Percentiles rank a stretch among this genome's conserved stretches.
phyloP scores from a whole-genome alignment of 2,888 invertebrate genomes.

The Meloe dianella region DNA sequence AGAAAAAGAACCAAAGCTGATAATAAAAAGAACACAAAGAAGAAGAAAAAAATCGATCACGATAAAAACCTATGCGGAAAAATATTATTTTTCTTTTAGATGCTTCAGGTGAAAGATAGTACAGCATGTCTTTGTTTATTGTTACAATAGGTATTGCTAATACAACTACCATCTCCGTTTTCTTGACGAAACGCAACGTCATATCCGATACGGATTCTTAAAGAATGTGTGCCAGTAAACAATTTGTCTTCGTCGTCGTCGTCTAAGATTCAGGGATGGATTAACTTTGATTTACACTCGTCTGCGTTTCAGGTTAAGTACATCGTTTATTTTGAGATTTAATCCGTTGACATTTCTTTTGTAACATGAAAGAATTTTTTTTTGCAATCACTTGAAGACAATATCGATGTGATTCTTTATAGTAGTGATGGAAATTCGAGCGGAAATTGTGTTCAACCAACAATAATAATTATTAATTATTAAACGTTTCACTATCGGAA shows the following conservation, averaged over 20 bases:
- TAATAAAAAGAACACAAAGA: neutral
- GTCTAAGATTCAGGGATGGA: slow-evolving; percentile 45
- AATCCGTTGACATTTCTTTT: slow-evolving; percentile 12
- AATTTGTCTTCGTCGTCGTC: slow-evolving; percentile 50
- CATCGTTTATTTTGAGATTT: slow-evolving; percentile 10
- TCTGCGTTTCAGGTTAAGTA: slow-evolving; percentile 8
- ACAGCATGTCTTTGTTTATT: neutral
- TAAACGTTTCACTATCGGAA: neutral
- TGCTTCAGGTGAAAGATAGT: neutral
- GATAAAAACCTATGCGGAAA: neutral
- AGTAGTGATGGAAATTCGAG: slow-evolving; percentile 19
- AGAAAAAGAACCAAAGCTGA: slow-evolving; percentile 6
- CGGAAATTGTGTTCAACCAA: slow-evolving; percentile 4
- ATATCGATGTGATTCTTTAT: too few species aligned
- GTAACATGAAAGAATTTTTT: slow-evolving; percentile 14
- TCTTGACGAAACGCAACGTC: neutral
- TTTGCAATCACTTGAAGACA: too few species aligned
- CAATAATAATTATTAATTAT: neutral
- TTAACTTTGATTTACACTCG: slow-evolving; percentile 44
- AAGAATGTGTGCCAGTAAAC: slow-evolving; percentile 9
- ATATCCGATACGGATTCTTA: slow-evolving; percentile 10
- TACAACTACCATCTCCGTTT: neutral
- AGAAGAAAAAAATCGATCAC: neutral
- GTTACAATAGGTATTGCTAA: neutral
- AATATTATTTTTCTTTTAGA: neutral